Evolutionary conservation across 2,113 vertebrate genomes (phyloP).

Genomic region (Dendropsophus ebraccatus): DNA sequence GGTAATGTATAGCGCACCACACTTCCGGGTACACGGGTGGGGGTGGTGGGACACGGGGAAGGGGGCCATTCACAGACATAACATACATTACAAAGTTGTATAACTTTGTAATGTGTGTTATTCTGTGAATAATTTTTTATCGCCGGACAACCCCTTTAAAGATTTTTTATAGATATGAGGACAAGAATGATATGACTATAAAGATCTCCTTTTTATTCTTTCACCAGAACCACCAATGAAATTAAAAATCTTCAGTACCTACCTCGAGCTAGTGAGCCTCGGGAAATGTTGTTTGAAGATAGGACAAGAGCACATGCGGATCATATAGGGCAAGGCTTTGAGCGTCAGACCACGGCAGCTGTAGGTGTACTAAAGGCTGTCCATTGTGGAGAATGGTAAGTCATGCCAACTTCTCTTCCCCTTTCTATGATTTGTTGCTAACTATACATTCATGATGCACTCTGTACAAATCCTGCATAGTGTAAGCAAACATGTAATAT

Average conservation of each 20-base stretch:
- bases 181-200: neutral
- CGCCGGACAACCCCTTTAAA: too few relatives aligned
- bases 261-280: constrained; percentile 94
- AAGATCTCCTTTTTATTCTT: neutral
- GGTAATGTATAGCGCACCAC: too few relatives aligned
- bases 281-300: constrained; percentile 97
- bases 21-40: too few relatives aligned
- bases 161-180: too few relatives aligned
- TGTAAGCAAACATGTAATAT: neutral
- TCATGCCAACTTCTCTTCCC: constrained; percentile 7
- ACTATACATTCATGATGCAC: neutral
- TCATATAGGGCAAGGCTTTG: constrained; percentile 97
- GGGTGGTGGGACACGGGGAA: too few relatives aligned
- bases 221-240: constrained; percentile 93
- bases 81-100: too few relatives aligned
- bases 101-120: too few relatives aligned
- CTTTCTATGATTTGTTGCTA: neutral
- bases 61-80: too few relatives aligned
- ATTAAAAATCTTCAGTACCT: constrained; percentile 99
- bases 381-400: constrained; percentile 85
- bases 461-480: neutral
- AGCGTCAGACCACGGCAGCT: constrained; percentile 92
- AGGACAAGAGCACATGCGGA: constrained; percentile 94
- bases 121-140: too few relatives aligned
- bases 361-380: constrained; percentile 96